These are phyloP conservation scores for Microchirus variegatus DNA, from an alignment of 2,797 vertebrate genomes.

Conservation along the genomic window DNA sequence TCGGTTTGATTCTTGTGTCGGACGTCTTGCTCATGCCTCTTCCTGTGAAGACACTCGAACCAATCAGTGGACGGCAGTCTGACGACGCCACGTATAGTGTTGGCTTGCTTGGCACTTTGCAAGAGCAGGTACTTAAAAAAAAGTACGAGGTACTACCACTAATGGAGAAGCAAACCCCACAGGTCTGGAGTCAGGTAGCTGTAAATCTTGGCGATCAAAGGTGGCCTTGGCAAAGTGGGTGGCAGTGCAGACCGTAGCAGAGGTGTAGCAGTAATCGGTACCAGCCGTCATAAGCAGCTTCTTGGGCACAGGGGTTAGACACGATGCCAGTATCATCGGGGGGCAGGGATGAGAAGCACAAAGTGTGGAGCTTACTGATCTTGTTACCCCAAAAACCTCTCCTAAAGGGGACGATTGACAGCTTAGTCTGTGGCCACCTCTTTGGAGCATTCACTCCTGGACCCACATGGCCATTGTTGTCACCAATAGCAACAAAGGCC, in stretches of 20 bases:
- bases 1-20: too few species aligned
- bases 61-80: too few species aligned
- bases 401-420: conserved; percentile 95
- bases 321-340: too few species aligned
- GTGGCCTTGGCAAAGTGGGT: conserved; percentile 98
- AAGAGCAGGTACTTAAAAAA: too few species aligned
- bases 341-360: conserved; percentile 96
- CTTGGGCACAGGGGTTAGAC: conserved; percentile 93
- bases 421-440: too few species aligned
- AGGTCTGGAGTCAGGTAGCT: conserved; percentile 98
- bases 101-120: too few species aligned
- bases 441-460: conserved; percentile 97
- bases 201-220: conserved; percentile 98
- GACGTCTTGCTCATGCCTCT: too few species aligned
- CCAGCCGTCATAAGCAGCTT: conserved; percentile 98
- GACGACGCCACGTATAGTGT: too few species aligned
- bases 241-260: conserved; percentile 95
- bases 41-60: too few species aligned
- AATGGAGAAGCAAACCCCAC: conserved; percentile 75
- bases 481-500: conserved; percentile 97
- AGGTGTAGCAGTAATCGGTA: conserved; percentile 97
- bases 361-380: conserved; percentile 96
- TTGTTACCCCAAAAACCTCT: conserved; percentile 99
- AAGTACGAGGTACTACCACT: too few species aligned
- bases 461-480: conserved; percentile 97